Conservation (phyloP, 2,888 invertebrate species). For the Branchipolynoe longqiensis region DNA sequence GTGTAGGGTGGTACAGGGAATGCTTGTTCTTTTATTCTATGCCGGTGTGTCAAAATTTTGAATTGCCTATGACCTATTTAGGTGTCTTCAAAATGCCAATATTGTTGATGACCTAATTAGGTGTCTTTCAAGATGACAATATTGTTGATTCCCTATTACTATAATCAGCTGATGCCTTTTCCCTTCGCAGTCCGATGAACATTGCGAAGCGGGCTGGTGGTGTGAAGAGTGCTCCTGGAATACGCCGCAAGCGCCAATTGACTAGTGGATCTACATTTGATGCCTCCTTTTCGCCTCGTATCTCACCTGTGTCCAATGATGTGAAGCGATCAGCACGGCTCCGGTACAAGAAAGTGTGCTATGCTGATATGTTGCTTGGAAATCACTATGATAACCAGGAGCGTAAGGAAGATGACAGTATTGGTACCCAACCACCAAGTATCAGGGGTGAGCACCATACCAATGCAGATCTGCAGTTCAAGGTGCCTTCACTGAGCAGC, state of each 20-base stretch:
- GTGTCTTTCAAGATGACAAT: too few relatives aligned
- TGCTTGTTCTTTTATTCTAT: too few relatives aligned
- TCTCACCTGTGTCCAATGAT: background rate
- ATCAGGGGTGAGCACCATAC: too few relatives aligned
- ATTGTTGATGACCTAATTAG: too few relatives aligned
- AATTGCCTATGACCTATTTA: too few relatives aligned
- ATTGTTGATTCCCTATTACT: too few relatives aligned
- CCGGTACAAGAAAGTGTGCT: slow-evolving; percentile 78
- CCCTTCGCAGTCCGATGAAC: background rate
- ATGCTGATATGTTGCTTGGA: slow-evolving; percentile 76
- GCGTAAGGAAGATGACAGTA: slow-evolving; percentile 8
- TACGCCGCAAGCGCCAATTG: slow-evolving; percentile 20
- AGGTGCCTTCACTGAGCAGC: background rate
- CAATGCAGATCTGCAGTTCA: background rate
- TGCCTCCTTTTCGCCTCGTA: background rate
- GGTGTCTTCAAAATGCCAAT: too few relatives aligned
- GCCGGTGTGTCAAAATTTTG: too few relatives aligned
- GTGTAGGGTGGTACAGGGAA: too few relatives aligned
- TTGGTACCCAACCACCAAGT: background rate
- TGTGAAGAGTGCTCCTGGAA: too few relatives aligned
- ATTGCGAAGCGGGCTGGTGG: background rate
- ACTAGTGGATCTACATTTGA: background rate
- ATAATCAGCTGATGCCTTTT: too few relatives aligned
- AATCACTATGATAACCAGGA: slow-evolving; percentile 34
- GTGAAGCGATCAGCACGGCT: slow-evolving; percentile 69